Conservation (phyloP, 2,113 vertebrate species). For the Eublepharis macularius region DNA sequence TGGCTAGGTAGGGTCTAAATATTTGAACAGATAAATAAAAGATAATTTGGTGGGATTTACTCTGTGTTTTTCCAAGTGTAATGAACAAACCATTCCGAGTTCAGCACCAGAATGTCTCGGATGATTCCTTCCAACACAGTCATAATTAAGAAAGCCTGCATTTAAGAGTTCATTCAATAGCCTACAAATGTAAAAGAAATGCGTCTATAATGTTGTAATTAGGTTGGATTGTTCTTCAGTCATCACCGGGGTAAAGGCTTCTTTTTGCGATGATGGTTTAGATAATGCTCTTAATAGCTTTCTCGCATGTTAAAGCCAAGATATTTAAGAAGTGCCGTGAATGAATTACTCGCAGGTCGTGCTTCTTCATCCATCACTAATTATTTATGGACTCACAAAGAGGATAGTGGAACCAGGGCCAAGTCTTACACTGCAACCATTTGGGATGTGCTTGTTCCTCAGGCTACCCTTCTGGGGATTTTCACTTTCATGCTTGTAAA, state of each 20-base stretch:
- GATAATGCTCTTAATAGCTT: constrained; percentile 10
- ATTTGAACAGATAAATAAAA: too few relatives aligned
- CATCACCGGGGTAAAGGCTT: constrained; percentile 21
- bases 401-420: neutral
- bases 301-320: constrained; percentile 13
- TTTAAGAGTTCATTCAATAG: constrained; percentile 51
- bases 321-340: neutral
- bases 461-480: too few relatives aligned
- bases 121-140: constrained; percentile 35
- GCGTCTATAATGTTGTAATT: constrained; percentile 47
- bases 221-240: constrained; percentile 48
- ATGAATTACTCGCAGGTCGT: neutral
- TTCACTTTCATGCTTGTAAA: too few relatives aligned
- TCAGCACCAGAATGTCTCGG: neutral
- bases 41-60: too few relatives aligned
- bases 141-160: constrained; percentile 56
- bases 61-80: too few relatives aligned
- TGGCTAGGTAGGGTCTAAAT: too few relatives aligned
- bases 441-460: too few relatives aligned
- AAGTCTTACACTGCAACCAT: too few relatives aligned
- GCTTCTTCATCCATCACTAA: constrained; percentile 8
- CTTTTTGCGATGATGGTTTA: constrained; percentile 11
- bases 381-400: constrained; percentile 1
- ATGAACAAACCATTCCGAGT: too few relatives aligned
- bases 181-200: constrained; percentile 57